Evolutionary conservation across 2,888 invertebrate species (phyloP).

Genomic region (Calliopum simillimum): DNA sequence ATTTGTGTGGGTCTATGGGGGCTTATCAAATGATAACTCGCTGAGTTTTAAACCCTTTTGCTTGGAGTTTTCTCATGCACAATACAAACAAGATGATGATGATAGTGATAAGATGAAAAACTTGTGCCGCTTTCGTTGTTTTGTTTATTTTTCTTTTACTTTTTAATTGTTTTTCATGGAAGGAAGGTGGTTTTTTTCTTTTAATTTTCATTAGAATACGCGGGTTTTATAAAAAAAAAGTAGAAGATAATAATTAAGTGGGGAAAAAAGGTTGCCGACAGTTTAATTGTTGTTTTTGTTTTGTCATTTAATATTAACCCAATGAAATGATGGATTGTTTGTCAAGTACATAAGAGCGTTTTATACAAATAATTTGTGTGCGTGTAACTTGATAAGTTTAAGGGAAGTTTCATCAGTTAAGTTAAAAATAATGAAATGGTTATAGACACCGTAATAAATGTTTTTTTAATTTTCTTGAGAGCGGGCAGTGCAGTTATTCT

Average conservation of each 20-base stretch:
- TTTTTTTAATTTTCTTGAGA: too few species aligned
- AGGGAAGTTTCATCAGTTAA: too few species aligned
- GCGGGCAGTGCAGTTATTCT: too few species aligned
- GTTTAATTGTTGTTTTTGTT: constrained; percentile 1
- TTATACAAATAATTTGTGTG: too few species aligned
- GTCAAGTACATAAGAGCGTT: not conserved
- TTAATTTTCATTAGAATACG: not conserved
- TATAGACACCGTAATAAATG: too few species aligned
- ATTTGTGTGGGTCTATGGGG: too few species aligned
- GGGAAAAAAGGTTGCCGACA: constrained; percentile 11
- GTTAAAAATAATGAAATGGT: too few species aligned
- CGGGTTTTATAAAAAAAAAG: too few species aligned
- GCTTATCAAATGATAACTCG: not conserved
- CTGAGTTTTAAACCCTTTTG: not conserved
- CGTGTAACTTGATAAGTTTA: not conserved
- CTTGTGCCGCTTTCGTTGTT: not conserved
- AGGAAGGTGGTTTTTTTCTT: not conserved
- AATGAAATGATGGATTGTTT: constrained; percentile 11
- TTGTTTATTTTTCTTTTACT: not conserved
- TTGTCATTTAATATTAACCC: not conserved
- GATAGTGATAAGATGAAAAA: too few species aligned
- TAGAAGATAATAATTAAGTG: not conserved
- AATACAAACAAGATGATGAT: not conserved
- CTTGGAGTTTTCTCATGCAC: too few species aligned
- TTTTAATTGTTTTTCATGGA: constrained; percentile 8